These are phyloP conservation scores for Lytechinus pictus DNA, from an alignment of 35 echinoderm and acorn worm species.

Conservation along the genomic window DNA sequence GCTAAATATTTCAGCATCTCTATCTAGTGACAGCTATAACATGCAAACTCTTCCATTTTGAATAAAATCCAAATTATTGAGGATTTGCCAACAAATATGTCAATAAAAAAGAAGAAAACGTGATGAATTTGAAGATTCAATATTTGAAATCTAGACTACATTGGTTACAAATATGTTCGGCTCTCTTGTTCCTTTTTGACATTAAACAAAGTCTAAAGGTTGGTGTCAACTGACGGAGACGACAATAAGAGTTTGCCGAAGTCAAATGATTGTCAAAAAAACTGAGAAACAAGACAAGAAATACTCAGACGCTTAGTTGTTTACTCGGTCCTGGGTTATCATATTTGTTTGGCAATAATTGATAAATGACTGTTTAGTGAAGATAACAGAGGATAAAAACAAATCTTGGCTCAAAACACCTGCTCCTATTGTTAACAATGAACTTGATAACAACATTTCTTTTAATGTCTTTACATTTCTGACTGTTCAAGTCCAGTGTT, in stretches of 20 bases:
- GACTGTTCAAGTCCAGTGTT: neutral
- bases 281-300: neutral
- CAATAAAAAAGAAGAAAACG: neutral
- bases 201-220: slow-evolving; percentile 11
- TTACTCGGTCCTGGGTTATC: neutral
- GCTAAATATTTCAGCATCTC: no score
- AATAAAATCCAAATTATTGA: no score
- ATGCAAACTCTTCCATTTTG: no score
- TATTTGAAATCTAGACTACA: neutral
- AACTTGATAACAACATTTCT: neutral
- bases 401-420: neutral
- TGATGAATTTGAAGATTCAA: neutral
- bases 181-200: neutral
- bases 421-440: neutral
- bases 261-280: neutral
- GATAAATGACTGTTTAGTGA: neutral
- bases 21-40: no score
- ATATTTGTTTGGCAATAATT: neutral
- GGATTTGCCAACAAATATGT: neutral
- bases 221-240: neutral
- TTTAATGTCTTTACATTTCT: neutral
- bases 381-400: neutral
- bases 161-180: neutral
- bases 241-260: neutral
- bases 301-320: neutral